Base-by-base conservation (phyloP, 2,888 invertebrate species). In the Agrotis clavis region DNA sequence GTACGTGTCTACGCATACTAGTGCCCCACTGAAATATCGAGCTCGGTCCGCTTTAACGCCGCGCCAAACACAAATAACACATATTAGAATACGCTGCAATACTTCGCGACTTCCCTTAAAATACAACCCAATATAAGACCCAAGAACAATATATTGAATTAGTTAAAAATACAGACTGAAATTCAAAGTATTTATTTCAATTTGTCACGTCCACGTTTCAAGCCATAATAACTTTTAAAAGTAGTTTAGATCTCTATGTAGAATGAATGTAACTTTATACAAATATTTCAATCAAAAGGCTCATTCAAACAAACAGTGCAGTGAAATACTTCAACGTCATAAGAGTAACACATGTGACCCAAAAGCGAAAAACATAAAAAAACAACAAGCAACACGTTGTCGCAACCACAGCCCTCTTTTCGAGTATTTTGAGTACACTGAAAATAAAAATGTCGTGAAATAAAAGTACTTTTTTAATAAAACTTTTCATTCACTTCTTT, bases 1-100 rank as follows among this genome's bases (percentile, higher is more conserved):
- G 75, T 68, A 81, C 84, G 85, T 84, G 84, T 77, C 83, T 79
- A 73, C 73, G 84, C 85, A 85, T 85, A 84, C 75, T 68, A 64
- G 78, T 76, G 66, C 30, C 59, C 30, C 45, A 62, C 69, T 74
- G 74, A 81, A 84, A 84, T 84, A 84, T 84, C 73, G 71, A 72
- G 71, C 59, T 65, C 61, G 41, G 60, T 56, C 45, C 64, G 69
- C 60, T 59, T 69, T 25, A 61, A 50, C 61, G 66, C 7, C 11
- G 66, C 74, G 30, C 53, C 62, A 11, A 62, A 69, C 61, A 71
- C 70, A 70, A 80, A 71, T 71, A 75, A 60, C 67, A 72, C 41
- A 62, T 69, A 69, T 61, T 70, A 72, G 53, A 83, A 81, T 62
- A 75, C 61, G 30, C 21, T 57, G 53, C 21, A 61, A 81, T 59